Evolutionary conservation across 2,888 invertebrate genomes (phyloP), one percentile per base, ranked within the genome.

Genomic region (Cynaeus angustus): DNA sequence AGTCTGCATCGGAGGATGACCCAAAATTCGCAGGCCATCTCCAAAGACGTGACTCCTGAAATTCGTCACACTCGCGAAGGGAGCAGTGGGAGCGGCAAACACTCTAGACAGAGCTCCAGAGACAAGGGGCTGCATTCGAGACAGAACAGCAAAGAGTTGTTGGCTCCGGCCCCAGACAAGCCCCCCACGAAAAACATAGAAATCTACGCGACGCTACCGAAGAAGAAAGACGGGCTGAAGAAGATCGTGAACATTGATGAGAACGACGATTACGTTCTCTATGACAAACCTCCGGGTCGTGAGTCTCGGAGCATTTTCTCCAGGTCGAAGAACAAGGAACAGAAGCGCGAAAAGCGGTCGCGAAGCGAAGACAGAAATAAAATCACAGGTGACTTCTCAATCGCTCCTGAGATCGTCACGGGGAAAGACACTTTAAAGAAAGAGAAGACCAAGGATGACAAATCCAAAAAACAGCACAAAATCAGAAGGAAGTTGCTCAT

Each of bases 191-290:
- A 91, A 79, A 94, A 89, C 74, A 96, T 96, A 68, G 96, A 96
- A 86, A 95, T 96, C 73, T 96, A 96, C 82, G 96, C 96, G 0
- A 96, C 96, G 0, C 84, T 96, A 28, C 96, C 96, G 0, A 96
- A 96, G 84, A 95, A 94, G 85, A 95, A 94, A 79, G 90, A 91
- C 45, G 88, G 88, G 0, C 83, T 91, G 0, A 91, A 92, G 76
- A 90, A 88, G 75, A 86, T 86, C 4, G 89, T 91, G 2, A 91
- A 91, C 79, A 88, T 88, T 10, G 89, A 91, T 56, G 94, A 94
- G 78, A 92, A 93, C 76, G 91, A 90, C 74, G 91, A 93, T 72
- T 89, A 89, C 74, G 86, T 89, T 81, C 79, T 88, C 28, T 88
- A 89, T 74, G 94, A 92, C 75, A 88, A 91, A 66, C 90, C 91